These are phyloP conservation scores for Psittacula derbiana DNA, from an alignment of 2,797 vertebrate genomes.

Conservation along the genomic window DNA sequence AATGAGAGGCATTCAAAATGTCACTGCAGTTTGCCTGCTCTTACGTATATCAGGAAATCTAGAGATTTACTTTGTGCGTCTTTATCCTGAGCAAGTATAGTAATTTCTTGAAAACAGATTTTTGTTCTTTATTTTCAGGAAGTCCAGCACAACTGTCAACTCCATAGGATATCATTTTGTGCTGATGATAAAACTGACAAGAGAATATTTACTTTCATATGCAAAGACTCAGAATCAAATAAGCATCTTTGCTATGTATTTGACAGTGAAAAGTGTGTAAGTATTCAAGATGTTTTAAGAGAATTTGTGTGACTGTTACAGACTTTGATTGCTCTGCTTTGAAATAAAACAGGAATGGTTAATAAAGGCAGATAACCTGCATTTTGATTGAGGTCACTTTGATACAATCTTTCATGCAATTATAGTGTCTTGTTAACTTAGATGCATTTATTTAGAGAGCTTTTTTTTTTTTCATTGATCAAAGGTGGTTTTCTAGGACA, in stretches of 20 bases:
- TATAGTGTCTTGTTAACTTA: not conserved
- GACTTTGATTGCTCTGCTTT: not conserved
- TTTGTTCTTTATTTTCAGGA: conserved; percentile 80
- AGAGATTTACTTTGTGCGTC: not conserved
- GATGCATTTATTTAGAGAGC: not conserved
- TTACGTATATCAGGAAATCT: not conserved
- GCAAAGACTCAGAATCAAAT: conserved; percentile 97
- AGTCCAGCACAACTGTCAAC: conserved; percentile 94
- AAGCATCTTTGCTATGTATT: conserved; percentile 98
- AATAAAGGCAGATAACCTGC: conserved; percentile 10
- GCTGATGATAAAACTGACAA: conserved; percentile 99
- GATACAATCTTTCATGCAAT: not conserved
- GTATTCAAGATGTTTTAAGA: conserved; percentile 64
- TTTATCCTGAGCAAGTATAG: not conserved
- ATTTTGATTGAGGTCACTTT: not conserved
- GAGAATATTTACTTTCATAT: conserved; percentile 99
- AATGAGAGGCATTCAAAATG: not conserved
- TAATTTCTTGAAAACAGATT: not conserved
- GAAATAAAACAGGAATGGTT: not conserved
- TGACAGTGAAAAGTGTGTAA: conserved; percentile 99
- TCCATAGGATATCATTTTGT: conserved; percentile 98
- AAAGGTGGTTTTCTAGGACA: not conserved
- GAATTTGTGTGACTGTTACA: not conserved
- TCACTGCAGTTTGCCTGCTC: not conserved
- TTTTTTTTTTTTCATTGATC: not conserved